Base-by-base conservation (phyloP, 2,797 vertebrate genomes). In the Anguilla marmorata region DNA sequence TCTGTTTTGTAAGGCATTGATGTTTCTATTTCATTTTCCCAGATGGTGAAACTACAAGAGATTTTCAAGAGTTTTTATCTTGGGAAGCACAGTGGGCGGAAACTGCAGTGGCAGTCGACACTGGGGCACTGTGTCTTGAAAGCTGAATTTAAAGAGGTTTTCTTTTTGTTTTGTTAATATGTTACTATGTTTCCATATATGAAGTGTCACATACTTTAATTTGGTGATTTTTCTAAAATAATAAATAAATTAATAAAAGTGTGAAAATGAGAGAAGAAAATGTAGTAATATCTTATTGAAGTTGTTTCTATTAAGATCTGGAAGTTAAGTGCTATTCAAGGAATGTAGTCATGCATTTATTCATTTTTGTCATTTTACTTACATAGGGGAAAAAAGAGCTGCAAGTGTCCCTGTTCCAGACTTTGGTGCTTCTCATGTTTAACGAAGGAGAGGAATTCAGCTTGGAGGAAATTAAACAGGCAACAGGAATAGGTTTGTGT, bases 41-140 rank as follows among this genome's bases (percentile, higher is more conserved):
- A 99, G 99, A 99, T 99, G 98, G 98, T 99, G 90, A 98, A 97
- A 92, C 96, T 99, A 93, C 99, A 99, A 88, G 99, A 98, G 94
- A 98, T 99, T 93, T 99, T 99, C 94, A 99, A 99, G 95, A 99
- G 98, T 1, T 99, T 99, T 96, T 99, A 99, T 92, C 93, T 99
- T 94, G 98, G 98, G 90, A 99, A 99, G 95, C 99, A 99, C 96
- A 99, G 99, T 30, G 99, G 99, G 93, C 97, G 99, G 91, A 99
- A 99, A 94, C 96, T 99, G 88, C 99, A 99, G 93, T 99, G 99
- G 99, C 99, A 99, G 87, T 98, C 99, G 33, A 99, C 98, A 45
- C 95, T 99, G 87, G 99, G 99, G 87, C 99, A 99, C 91, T 99
- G 98, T 94, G 98, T 99, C 54, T 94, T 99, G 93, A 99, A 99